Conservation (phyloP, 2,113 vertebrate genomes). For the Clarias batrachus region DNA sequence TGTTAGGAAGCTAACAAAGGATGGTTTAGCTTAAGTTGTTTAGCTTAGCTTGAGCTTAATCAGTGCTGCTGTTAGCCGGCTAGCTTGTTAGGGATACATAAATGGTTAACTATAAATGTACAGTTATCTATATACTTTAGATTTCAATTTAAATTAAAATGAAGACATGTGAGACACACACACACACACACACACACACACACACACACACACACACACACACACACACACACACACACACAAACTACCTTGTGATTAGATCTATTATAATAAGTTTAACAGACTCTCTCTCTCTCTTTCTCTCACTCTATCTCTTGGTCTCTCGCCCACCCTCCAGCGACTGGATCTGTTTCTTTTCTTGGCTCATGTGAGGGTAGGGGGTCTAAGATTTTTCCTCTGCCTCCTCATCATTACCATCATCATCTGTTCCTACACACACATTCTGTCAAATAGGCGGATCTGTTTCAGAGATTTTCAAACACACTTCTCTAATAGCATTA, state of each 20-base stretch:
- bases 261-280: neutral
- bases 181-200: neutral
- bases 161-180: neutral
- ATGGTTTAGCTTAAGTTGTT: neutral
- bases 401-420: constrained; percentile 52
- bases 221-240: constrained; percentile 10
- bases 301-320: neutral
- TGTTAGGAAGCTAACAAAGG: neutral
- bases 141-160: neutral
- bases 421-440: constrained; percentile 68
- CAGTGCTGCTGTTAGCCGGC: neutral
- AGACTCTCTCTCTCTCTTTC: neutral
- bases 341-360: constrained; percentile 36
- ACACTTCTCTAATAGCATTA: constrained; percentile 27
- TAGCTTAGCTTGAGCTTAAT: neutral
- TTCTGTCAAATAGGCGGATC: constrained; percentile 47
- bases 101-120: neutral
- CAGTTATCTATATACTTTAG: neutral
- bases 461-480: constrained; percentile 21
- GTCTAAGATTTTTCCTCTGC: constrained; percentile 22
- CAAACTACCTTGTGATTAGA: neutral
- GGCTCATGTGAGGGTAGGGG: neutral
- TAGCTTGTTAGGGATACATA: neutral
- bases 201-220: neutral
- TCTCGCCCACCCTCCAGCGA: neutral